These are phyloP conservation scores for Nipponia nippon DNA, from an alignment of 2,113 vertebrate genomes.

Conservation along the genomic window DNA sequence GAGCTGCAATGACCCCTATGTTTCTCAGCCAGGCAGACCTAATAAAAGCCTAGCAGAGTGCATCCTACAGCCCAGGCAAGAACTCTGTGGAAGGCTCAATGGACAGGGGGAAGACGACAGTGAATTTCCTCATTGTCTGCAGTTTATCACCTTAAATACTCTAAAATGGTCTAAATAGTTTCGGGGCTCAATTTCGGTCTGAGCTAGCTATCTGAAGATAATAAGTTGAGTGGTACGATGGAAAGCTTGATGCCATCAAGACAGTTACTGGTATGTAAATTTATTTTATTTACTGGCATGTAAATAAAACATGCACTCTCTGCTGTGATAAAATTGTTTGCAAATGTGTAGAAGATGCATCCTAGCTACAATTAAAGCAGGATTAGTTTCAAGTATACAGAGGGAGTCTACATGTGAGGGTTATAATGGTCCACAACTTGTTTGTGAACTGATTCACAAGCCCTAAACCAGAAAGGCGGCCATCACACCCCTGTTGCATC, in stretches of 20 bases:
- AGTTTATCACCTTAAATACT: background rate
- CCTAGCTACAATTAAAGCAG: background rate
- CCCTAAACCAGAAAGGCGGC: background rate
- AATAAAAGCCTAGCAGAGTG: background rate
- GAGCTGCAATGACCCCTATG: background rate
- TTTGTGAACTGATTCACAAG: background rate
- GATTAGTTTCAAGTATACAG: background rate
- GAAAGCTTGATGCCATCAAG: background rate
- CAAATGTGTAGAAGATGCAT: too few species aligned
- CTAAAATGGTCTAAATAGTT: background rate
- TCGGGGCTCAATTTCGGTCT: background rate
- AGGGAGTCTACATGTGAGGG: background rate
- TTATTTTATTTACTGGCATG: too few species aligned
- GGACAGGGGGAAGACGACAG: background rate
- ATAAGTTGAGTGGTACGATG: background rate
- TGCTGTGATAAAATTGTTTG: background rate
- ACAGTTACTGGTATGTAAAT: background rate
- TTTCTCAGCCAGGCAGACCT: background rate
- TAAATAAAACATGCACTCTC: background rate
- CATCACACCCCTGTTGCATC: background rate
- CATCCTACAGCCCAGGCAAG: background rate
- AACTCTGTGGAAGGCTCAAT: background rate
- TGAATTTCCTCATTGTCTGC: background rate
- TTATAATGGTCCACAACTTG: background rate
- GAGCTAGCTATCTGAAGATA: background rate